A percentile compares a stretch with the other conserved stretches of the same genome.
phyloP scores from a whole-genome alignment of 2,888 invertebrate species.

The Diaprepes abbreviatus region DNA sequence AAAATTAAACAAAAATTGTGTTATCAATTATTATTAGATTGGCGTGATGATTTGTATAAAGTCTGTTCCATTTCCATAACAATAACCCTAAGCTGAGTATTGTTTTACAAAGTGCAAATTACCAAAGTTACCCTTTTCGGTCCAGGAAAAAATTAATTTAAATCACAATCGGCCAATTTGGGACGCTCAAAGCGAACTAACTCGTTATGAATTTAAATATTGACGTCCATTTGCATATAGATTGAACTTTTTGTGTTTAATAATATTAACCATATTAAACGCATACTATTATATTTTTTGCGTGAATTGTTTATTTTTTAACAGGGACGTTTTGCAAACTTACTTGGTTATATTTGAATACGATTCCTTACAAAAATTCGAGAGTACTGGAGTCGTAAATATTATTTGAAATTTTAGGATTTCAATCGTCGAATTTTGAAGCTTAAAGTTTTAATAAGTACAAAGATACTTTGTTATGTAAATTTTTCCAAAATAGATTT shows the following conservation, averaged over 20 bases:
- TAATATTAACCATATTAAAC: conserved; percentile 37
- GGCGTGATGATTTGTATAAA: background rate
- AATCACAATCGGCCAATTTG: conserved; percentile 49
- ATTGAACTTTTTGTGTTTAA: conserved; percentile 61
- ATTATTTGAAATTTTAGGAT: no score
- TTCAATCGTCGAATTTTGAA: no score
- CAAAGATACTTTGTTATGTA: no score
- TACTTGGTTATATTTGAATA: no score
- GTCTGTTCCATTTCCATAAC: conserved; percentile 1
- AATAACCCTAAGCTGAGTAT: conserved; percentile 8
- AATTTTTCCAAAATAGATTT: no score
- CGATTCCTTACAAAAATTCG: no score
- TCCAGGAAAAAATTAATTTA: conserved; percentile 41
- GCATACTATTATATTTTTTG: conserved; percentile 20
- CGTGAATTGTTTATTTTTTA: background rate
- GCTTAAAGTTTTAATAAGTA: no score
- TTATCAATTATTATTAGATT: background rate
- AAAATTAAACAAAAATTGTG: conserved; percentile 4
- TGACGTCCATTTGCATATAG: conserved; percentile 62
- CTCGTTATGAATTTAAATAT: conserved; percentile 58
- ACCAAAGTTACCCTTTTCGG: conserved; percentile 26
- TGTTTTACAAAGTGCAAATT: conserved; percentile 37
- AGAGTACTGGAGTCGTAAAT: no score
- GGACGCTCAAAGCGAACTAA: conserved; percentile 43
- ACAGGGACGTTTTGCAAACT: background rate